A percentile compares a stretch with the other conserved stretches of the same genome.
phyloP scores from a whole-genome alignment of 2,888 invertebrate genomes.

The Flabesymbios commensalis region DNA sequence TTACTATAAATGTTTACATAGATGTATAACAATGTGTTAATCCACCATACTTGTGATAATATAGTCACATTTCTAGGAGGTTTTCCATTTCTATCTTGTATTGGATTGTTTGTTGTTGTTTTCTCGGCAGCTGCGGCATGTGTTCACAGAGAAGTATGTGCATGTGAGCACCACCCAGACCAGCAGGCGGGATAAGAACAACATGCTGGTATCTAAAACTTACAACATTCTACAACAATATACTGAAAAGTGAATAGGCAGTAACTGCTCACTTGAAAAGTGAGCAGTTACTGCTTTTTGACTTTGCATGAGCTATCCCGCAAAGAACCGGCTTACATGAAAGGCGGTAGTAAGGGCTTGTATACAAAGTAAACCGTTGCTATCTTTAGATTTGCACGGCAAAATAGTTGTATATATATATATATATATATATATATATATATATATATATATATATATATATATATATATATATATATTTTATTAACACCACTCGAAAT shows the following conservation, averaged over 20 bases:
- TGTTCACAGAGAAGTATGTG: slow-evolving; percentile 58
- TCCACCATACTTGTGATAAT: too few species aligned
- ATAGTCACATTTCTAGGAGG: too few species aligned
- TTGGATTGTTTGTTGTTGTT: too few species aligned
- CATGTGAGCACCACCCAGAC: slow-evolving; percentile 62
- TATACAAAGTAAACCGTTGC: not conserved
- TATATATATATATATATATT: not conserved
- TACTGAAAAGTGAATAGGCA: not conserved
- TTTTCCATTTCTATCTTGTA: too few species aligned
- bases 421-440: slow-evolving; percentile 6
- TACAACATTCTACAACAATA: not conserved
- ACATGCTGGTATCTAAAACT: slow-evolving; percentile 56
- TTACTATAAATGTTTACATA: too few species aligned
- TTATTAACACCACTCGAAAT: too few species aligned
- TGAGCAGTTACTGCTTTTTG: too few species aligned
- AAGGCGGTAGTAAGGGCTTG: not conserved
- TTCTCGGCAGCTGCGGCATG: slow-evolving; percentile 54
- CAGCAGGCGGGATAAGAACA: slow-evolving; percentile 59
- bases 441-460: slow-evolving; percentile 6
- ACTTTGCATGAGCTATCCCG: too few species aligned
- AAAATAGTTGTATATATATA: not conserved
- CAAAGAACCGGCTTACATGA: not conserved
- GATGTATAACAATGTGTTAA: too few species aligned
- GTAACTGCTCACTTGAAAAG: too few species aligned
- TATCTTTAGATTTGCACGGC: not conserved